Base-by-base conservation (phyloP, 2,113 vertebrate species). In the Dinomys branickii region DNA sequence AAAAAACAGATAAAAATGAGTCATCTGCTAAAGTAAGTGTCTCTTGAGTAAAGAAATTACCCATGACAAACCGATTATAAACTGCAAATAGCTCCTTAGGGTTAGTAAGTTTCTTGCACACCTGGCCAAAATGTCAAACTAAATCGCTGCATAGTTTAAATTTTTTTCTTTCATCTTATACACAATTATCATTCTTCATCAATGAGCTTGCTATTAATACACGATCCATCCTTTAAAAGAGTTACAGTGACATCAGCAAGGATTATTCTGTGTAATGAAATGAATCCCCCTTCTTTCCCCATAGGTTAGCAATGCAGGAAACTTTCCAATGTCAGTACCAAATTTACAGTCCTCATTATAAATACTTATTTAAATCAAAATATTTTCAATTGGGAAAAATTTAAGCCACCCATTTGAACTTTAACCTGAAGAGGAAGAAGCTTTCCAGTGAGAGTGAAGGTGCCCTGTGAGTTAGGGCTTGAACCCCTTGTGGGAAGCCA, bases 1-100 rank as follows among this genome's bases (percentile, higher is more conserved):
- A 47, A 80, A 92, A 65, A 38, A 35, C 7, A 69, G 35, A 65
- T 85, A 38, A 87, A 87, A 83, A 96, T 91, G 11, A 96, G 77
- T 87, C 89, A 93, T 67, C 87, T 91, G 14, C 14, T 56, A 84
- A 83, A 95, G 30, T 67, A 56, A 85, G 50, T 44, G 47, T 78
- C 30, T 16, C 33, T 52, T 14, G 30, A 44, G 78, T 85, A 30
- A 90, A 71, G 52, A 94, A 63, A 92, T 35, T n/a, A 78, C 26
- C 86, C 47, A 69, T 44, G 10, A 85, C 73, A 58, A 33, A 1
- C 50, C 88, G 92, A 24, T 78, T 88, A 78, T 16, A 61, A 73
- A 78, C 22, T 26, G 28, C 22, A 61, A 80, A 50, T 20, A 61
- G 52, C 20, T 90, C 61, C 63, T 78, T 19, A 77, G 1, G 0